Evolutionary conservation across 2,888 invertebrate species (phyloP), one percentile per base, ranked within the genome.

Genomic region (Tuta absoluta): DNA sequence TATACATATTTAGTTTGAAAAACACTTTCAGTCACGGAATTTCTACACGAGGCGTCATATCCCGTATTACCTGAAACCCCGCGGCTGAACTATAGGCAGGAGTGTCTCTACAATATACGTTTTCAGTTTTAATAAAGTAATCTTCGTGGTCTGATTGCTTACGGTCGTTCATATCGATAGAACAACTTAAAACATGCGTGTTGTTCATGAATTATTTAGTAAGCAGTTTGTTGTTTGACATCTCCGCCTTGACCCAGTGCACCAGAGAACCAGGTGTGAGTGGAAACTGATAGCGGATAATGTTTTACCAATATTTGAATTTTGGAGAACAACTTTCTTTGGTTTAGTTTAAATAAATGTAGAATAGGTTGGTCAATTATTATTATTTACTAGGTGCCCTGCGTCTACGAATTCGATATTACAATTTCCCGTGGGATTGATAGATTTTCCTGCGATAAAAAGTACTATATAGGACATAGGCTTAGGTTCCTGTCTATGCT

Each of bases 101-200:
- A 8, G 33, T 33, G 33, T 28, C 7, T 33, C 7, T 33, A 33
- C 8, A 3, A 1, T 8, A 1, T 8, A 7, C 8, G 8, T 33
- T 33, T 64, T 59, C 49, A 56, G 68, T 68, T 63, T 67, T 73
- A 69, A 70, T 72, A 60, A 62, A 66, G 63, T 63, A 69, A 72
- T 75, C 71, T 72, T 70, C 64, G 71, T 75, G 75, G 71, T 75
- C 72, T 72, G 71, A 68, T 77, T 70, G 70, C 67, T 74, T 69
- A 68, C 68, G 67, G 67, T 14, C 14, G 53, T 24, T 53, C 53
- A 53, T 53, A 53, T 53, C 53, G 21, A 24, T 14, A 24, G 19
- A 53, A 19, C 17, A 49, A 21, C 49, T 2, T 21, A 1, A n/a
- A 41, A 7, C 49, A 21, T 21, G 17, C 49, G 49, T 49, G 49